A percentile compares a stretch with the other conserved stretches of the same genome.
These are phyloP conservation scores for Sclerodermus sp. DNA, from an alignment of 2,888 invertebrate species.

Conservation along the genomic window DNA sequence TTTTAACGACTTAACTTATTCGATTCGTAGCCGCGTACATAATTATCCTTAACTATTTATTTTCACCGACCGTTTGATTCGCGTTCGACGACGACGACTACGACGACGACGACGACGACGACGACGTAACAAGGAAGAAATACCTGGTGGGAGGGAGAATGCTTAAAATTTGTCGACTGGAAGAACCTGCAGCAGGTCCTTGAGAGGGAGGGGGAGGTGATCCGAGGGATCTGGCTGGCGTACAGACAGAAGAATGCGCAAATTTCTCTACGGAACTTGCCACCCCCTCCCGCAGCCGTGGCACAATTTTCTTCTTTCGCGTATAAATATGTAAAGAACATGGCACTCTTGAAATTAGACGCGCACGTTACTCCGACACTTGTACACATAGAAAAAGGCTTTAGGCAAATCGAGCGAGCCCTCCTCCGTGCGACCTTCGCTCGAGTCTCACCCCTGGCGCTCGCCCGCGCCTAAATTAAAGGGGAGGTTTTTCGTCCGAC, in stretches of 20 bases:
- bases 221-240: no score
- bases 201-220: no score
- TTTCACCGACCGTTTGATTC: conserved; percentile 29
- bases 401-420: neutral
- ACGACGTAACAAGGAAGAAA: conserved; percentile 9
- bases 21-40: conserved; percentile 32
- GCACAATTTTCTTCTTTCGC: conserved; percentile 21
- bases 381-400: neutral
- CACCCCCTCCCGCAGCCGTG: conserved; percentile 3
- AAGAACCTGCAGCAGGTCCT: no score
- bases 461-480: no score
- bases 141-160: no score
- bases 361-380: conserved; percentile 17
- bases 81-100: conserved; percentile 33
- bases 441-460: no score
- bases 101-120: neutral
- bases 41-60: conserved; percentile 29
- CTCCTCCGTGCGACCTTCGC: neutral
- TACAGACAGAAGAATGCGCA: no score
- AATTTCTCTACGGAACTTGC: no score
- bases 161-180: no score
- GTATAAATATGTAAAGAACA: conserved; percentile 11
- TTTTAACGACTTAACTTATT: conserved; percentile 38
- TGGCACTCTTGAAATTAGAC: conserved; percentile 28
- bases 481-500: no score